Percentiles rank a stretch among this genome's conserved stretches.
Conservation (phyloP, 2,888 invertebrate genomes). For the Elmis aenea region DNA sequence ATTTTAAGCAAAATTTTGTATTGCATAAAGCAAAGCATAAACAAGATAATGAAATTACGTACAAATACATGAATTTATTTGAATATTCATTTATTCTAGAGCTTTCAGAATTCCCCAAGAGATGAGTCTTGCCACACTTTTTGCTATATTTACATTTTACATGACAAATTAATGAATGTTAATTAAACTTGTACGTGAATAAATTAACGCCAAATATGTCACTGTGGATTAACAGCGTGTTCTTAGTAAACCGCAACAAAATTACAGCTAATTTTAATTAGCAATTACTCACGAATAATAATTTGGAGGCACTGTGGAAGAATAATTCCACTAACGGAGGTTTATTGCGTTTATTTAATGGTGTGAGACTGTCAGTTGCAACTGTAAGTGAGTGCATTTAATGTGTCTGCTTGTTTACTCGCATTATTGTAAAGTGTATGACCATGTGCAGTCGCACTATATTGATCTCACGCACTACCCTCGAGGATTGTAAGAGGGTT, state of each 20-base stretch:
- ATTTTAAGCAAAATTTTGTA: too few relatives aligned
- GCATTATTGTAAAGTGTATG: conserved; percentile 15
- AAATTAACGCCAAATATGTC: conserved; percentile 18
- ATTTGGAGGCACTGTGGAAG: too few relatives aligned
- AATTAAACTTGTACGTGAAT: conserved; percentile 23
- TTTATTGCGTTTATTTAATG: too few relatives aligned
- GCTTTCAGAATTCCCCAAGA: conserved; percentile 19
- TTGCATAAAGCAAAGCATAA: too few relatives aligned
- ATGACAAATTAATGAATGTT: conserved; percentile 27
- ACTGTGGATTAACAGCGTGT: conserved; percentile 18
- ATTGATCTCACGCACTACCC: conserved; percentile 32
- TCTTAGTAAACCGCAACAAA: too few relatives aligned
- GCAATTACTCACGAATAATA: too few relatives aligned
- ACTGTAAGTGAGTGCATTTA: conserved; percentile 8
- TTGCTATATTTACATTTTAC: conserved; percentile 23
- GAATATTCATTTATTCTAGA: conserved; percentile 18
- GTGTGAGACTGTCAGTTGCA: too few relatives aligned
- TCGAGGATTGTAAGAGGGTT: conserved; percentile 28
- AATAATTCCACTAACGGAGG: too few relatives aligned
- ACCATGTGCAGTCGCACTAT: conserved; percentile 22
- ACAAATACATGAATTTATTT: conserved; percentile 16
- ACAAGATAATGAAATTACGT: conserved; percentile 14
- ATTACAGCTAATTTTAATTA: too few relatives aligned
- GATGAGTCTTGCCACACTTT: conserved; percentile 18
- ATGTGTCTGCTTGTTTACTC: conserved; percentile 5